Base-by-base conservation (phyloP, 1,140 invertebrate genomes). In the Drosophila elegans region DNA sequence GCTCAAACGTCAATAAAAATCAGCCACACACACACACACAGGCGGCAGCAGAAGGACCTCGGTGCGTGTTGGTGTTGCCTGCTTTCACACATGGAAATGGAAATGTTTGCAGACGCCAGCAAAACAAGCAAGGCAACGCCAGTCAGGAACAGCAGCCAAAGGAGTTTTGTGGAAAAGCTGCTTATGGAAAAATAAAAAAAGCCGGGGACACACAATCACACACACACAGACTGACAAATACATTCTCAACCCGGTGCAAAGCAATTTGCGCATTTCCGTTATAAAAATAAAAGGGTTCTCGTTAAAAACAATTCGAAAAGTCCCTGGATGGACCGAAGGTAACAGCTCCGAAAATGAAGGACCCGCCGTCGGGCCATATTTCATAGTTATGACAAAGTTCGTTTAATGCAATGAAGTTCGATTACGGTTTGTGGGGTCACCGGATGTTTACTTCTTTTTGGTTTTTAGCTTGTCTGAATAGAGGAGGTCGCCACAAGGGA, bases 241-340 rank as follows among this genome's bases (percentile, higher is more conserved):
- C 86, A 82, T 82, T 75, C 72, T 62, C 68, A 74, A 72, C 74
- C 82, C 82, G 82, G 82, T 85, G 82, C 84, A 86, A 86, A 86
- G 83, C 83, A 86, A 86, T 86, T 86, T 86, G 83, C 83, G 84
- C 83, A 86, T 88, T 86, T 86, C 83, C 83, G 83, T 79, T 89
- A 73, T 79, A 88, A 86, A 86, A 86, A 86, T 83, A 83, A 73
- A 88, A 83, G 76, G 75, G 83, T 78, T 51, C 83, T 86, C 82
- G 83, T 86, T 86, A 86, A 89, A 89, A 88, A 86, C 83, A 86
- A 86, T 88, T 62, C 79, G 71, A 57, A 68, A 54, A 59, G 62
- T 76, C 54, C 62, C 54, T 53, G 41, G 73, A 49, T 76, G 54
- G 73, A 67, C 55, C 44, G 36, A 41, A 32, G 16, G 45, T 45